Conservation (phyloP, 2,888 invertebrate genomes). For the Acleris emargana region DNA sequence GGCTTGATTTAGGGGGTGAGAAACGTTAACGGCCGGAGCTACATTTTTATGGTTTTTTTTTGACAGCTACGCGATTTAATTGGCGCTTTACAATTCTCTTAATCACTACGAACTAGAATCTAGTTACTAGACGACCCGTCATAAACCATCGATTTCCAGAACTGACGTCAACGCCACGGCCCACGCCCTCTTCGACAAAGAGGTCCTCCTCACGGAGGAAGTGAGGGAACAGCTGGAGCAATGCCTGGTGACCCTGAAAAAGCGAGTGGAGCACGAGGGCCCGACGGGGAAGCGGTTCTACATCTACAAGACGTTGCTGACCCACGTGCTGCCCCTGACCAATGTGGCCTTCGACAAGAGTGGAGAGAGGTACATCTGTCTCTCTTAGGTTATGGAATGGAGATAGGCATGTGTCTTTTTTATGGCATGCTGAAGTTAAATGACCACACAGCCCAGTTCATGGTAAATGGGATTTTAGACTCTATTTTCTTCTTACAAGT, state of each 20-base stretch:
- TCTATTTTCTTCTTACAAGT: too few relatives aligned
- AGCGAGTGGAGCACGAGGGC: constrained; percentile 84
- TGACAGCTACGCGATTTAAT: too few relatives aligned
- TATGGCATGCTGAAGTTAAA: too few relatives aligned
- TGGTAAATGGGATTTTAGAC: too few relatives aligned
- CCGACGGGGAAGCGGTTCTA: constrained; percentile 86
- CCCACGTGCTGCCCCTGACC: constrained; percentile 88
- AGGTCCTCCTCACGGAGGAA: constrained; percentile 83
- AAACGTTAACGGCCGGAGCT: too few relatives aligned
- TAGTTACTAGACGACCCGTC: neutral
- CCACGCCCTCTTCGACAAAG: constrained; percentile 73
- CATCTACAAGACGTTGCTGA: constrained; percentile 86
- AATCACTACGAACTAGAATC: neutral
- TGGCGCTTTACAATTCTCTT: too few relatives aligned
- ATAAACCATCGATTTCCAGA: constrained; percentile 54
- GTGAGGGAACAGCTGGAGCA: constrained; percentile 83
- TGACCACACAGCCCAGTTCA: too few relatives aligned
- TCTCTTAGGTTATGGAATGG: too few relatives aligned
- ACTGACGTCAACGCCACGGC: constrained; percentile 83
- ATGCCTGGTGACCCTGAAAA: constrained; percentile 85
- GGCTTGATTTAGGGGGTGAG: too few relatives aligned
- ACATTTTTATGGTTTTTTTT: too few relatives aligned
- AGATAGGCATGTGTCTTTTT: too few relatives aligned
- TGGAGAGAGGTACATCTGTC: constrained; percentile 79
- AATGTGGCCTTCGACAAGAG: constrained; percentile 88